Percentiles rank a stretch among this genome's conserved stretches.
These are phyloP conservation scores for Drosophila prolongata DNA, from an alignment of 2,888 invertebrate genomes.

Conservation along the genomic window DNA sequence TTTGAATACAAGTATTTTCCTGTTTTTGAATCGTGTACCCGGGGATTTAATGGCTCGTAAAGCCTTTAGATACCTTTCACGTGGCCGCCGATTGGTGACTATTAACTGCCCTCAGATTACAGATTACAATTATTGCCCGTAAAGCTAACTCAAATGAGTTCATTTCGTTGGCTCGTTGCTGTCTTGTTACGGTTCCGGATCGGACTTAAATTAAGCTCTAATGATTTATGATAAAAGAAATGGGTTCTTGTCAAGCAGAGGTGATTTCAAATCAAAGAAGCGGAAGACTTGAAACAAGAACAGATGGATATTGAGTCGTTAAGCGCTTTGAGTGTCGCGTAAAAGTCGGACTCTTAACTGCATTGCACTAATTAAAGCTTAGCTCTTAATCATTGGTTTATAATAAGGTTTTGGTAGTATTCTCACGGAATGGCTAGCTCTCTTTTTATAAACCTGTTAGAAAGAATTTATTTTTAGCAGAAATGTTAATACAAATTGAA, in stretches of 20 bases:
- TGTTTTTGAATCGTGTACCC: background rate
- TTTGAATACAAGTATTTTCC: conserved; percentile 20
- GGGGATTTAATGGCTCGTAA: conserved; percentile 28
- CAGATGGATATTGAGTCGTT: conserved; percentile 25
- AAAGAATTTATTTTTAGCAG: conserved; percentile 1
- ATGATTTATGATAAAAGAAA: conserved; percentile 55
- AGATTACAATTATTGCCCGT: conserved; percentile 75
- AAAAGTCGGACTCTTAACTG: conserved; percentile 11
- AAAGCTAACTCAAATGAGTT: conserved; percentile 61
- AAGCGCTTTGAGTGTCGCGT: conserved; percentile 19
- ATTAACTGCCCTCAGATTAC: conserved; percentile 62
- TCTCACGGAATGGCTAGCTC: background rate
- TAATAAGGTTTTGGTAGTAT: background rate
- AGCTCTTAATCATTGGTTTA: conserved; percentile 7
- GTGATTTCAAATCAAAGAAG: conserved; percentile 5
- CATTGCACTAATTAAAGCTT: conserved; percentile 8
- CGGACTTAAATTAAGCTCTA: conserved; percentile 59
- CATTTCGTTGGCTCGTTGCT: conserved; percentile 37
- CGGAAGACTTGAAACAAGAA: conserved; percentile 31
- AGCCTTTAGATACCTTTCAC: conserved; percentile 53
- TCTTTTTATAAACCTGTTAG: background rate
- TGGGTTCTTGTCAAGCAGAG: conserved; percentile 2
- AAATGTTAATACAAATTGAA: background rate
- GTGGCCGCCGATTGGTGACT: conserved; percentile 44
- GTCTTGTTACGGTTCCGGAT: conserved; percentile 61